These are phyloP conservation scores for Magallana gigas DNA, from an alignment of 1,140 invertebrate genomes.

Conservation along the genomic window DNA sequence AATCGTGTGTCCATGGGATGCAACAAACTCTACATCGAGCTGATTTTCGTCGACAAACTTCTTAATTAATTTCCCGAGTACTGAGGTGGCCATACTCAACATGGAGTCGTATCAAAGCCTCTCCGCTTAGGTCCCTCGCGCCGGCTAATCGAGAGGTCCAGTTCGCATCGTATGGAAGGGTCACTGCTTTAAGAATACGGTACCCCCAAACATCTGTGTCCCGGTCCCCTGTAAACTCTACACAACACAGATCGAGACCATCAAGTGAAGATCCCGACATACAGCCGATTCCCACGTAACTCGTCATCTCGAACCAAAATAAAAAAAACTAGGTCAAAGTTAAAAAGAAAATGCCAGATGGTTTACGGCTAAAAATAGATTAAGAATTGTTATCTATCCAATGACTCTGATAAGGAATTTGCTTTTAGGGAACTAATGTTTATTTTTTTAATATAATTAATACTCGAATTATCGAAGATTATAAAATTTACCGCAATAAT, in stretches of 20 bases:
- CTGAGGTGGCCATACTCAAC: constrained; percentile 73
- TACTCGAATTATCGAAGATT: too few species aligned
- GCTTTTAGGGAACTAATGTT: too few species aligned
- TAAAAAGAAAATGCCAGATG: too few species aligned
- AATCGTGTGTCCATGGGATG: constrained; percentile 75
- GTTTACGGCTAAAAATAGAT: too few species aligned
- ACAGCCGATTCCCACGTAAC: constrained; percentile 72
- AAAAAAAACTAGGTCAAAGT: too few species aligned
- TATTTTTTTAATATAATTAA: too few species aligned
- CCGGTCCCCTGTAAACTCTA: constrained; percentile 73
- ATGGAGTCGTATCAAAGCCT: constrained; percentile 70
- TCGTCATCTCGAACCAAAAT: constrained; percentile 60
- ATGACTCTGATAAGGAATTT: too few species aligned
- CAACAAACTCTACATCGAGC: constrained; percentile 66
- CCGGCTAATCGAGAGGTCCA: constrained; percentile 65
- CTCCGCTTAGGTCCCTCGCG: constrained; percentile 61
- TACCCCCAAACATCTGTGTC: constrained; percentile 72
- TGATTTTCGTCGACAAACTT: constrained; percentile 66
- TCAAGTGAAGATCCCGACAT: constrained; percentile 76
- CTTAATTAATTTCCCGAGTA: constrained; percentile 62
- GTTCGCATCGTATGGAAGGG: constrained; percentile 64
- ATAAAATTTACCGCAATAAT: too few species aligned
- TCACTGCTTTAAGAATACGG: constrained; percentile 67
- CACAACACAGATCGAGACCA: constrained; percentile 75
- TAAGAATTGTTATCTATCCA: too few species aligned